Base-by-base conservation (phyloP, 2,113 vertebrate genomes). In the Cettia cetti region DNA sequence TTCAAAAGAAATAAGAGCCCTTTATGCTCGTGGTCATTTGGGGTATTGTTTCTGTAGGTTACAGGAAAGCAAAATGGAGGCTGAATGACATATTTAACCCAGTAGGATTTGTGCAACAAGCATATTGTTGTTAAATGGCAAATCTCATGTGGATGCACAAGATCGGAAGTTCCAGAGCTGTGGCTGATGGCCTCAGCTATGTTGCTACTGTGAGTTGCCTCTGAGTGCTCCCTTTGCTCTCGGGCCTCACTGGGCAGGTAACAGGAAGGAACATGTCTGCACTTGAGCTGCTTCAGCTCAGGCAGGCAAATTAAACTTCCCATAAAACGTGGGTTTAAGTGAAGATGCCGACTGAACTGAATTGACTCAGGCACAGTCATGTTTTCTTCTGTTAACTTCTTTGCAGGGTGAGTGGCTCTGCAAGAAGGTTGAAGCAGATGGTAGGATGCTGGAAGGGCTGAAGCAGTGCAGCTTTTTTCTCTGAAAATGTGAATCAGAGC, bases 401-500 rank as follows among this genome's bases (percentile, higher is more conserved):
- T 78, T 92, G 86, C 96, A 90, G 94, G 68, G 92, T 88, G 89
- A 86, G 80, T 70, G 66, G 76, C 83, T 83, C 52, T 74, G 82
- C 77, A 65, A 71, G 92, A 80, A 86, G 69, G 76, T 59, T 95
- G 86, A 64, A 94, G 80, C 95, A 97, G 95, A 93, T 96, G 92
- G 92, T 86, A 44, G 82, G 72, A 66, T 90, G 94, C 92, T 13
- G 13, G 71, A 90, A 95, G 86, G 92, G 82, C 89, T 94, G 86
- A 83, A 63, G 71, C 88, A 80, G 37, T 42, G 66, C 66, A 63
- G 89, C 76, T 79, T 92, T 96, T 90, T 88, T 94, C 81, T 80
- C 92, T 89, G 56, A 92, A 52, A 86, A 90, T 10, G 45, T 96
- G 96, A 96, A 87, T 93, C 96, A 97, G 76, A 92, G 72, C 80